A percentile compares a stretch with the other conserved stretches of the same genome.
These are phyloP conservation scores for Drosophila athabasca DNA, from an alignment of 1,140 invertebrate genomes.

Conservation along the genomic window DNA sequence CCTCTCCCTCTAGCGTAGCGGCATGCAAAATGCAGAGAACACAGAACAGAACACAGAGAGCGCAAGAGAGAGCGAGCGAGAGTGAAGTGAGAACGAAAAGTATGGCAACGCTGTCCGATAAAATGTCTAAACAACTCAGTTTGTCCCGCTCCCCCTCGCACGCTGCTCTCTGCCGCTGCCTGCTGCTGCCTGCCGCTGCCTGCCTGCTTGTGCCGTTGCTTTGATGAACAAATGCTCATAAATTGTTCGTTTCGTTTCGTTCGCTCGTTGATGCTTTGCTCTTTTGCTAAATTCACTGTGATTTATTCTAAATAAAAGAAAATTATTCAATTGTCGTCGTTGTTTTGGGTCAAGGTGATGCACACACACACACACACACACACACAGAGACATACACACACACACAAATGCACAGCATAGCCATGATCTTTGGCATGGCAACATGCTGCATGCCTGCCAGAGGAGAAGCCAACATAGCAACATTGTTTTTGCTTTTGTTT, in stretches of 20 bases:
- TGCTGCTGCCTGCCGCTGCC: too few relatives aligned
- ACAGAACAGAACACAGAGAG: constrained; percentile 31
- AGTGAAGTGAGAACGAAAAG: constrained; percentile 59
- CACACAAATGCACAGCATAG: constrained; percentile 17
- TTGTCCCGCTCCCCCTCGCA: neutral
- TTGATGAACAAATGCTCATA: constrained; percentile 67
- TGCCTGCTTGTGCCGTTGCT: too few relatives aligned
- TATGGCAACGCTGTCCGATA: constrained; percentile 77
- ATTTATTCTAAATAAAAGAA: constrained; percentile 82
- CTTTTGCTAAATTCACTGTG: constrained; percentile 76
- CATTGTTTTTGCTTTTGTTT: constrained; percentile 31
- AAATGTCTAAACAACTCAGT: constrained; percentile 79
- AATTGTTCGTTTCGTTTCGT: constrained; percentile 47
- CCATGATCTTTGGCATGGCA: constrained; percentile 61
- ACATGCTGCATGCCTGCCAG: constrained; percentile 47
- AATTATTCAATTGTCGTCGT: constrained; percentile 81
- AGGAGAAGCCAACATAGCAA: constrained; percentile 53
- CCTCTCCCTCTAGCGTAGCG: neutral
- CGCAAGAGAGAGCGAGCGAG: constrained; percentile 24
- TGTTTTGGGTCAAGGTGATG: constrained; percentile 80
- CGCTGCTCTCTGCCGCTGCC: too few relatives aligned
- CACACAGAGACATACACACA: constrained; percentile 21
- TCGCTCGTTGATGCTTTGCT: constrained; percentile 36
- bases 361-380: constrained; percentile 38
- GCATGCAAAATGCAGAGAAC: constrained; percentile 37